Percentiles rank a stretch among this genome's conserved stretches.
Conservation (phyloP, 1,140 invertebrate species). For the Ridgeia piscesae region DNA sequence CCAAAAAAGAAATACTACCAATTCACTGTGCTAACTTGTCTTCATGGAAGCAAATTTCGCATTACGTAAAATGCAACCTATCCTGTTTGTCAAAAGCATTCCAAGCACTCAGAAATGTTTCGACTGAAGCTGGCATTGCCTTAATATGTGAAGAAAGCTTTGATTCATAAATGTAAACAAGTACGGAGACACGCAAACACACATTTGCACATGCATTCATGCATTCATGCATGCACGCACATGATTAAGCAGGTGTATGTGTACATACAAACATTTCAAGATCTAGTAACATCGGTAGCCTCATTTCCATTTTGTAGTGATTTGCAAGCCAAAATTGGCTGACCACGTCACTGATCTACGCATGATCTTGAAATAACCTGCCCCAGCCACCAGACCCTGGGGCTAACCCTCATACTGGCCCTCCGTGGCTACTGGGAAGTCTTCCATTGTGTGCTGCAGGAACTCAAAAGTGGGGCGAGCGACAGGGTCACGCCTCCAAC, state of each 20-base stretch:
- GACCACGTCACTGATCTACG: not conserved
- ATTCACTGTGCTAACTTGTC: too few species aligned
- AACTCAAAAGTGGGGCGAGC: constrained; percentile 97
- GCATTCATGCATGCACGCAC: not conserved
- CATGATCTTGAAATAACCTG: not conserved
- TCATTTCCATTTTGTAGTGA: not conserved
- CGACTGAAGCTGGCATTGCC: not conserved
- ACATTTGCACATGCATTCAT: not conserved
- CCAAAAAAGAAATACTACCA: too few species aligned
- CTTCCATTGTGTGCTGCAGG: constrained; percentile 96
- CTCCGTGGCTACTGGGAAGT: constrained; percentile 91
- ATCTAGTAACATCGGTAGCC: not conserved
- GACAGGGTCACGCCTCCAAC: constrained; percentile 73
- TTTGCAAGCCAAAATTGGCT: not conserved
- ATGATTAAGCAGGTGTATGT: not conserved
- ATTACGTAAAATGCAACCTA: not conserved
- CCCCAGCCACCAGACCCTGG: not conserved
- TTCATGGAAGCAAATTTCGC: too few species aligned
- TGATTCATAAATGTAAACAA: not conserved
- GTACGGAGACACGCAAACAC: not conserved
- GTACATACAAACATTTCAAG: not conserved
- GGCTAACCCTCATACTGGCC: not conserved
- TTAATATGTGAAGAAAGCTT: not conserved
- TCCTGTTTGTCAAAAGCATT: not conserved
- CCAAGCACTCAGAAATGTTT: not conserved